Evolutionary conservation across 2,888 invertebrate species (phyloP), one percentile per base, ranked within the genome.

Genomic region (Apamea anceps): DNA sequence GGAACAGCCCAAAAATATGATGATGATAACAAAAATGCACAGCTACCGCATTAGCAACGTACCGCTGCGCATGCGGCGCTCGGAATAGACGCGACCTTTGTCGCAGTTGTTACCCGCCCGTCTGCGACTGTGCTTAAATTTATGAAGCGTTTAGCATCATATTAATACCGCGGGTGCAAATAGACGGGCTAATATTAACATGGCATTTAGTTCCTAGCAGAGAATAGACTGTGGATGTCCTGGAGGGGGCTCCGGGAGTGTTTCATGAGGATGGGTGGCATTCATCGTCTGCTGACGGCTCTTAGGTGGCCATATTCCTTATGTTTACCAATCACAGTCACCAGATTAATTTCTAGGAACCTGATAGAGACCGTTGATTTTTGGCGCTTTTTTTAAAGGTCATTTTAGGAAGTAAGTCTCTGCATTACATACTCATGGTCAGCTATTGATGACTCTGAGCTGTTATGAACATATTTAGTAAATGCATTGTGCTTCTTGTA

Each of bases 41-140:
- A 54, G 84, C 87, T 84, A 67, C 77, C 77, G 85, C 82, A 85
- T 78, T 78, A 75, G 45, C 63, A 37, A 28, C 42, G 76, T 72
- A 77, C 54, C 70, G 75, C 62, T 60, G 79, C 87, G 76, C 77
- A 66, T 75, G 66, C 79, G 77, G 13, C 65, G 75, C 87, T 79
- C 80, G 87, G 89, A 87, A 87, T 87, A 87, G 87, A 84, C 81
- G 76, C 89, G 87, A 87, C 87, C 87, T 87, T 87, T 87, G 82
- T 85, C 85, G 80, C 89, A 82, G 77, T 85, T 79, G 85, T 87
- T 76, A 85, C 48, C n/a, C 75, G 51, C 75, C 79, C 85, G 85
- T 75, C 81, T 84, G 63, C 70, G 72, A 68, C 72, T 62, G 85
- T 62, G 65, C 77, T 86, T 81, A 68, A 54, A 54, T 84, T 77